Evolutionary conservation across 2,113 vertebrate genomes (phyloP).

Genomic region (Zosterops hypoxanthus): DNA sequence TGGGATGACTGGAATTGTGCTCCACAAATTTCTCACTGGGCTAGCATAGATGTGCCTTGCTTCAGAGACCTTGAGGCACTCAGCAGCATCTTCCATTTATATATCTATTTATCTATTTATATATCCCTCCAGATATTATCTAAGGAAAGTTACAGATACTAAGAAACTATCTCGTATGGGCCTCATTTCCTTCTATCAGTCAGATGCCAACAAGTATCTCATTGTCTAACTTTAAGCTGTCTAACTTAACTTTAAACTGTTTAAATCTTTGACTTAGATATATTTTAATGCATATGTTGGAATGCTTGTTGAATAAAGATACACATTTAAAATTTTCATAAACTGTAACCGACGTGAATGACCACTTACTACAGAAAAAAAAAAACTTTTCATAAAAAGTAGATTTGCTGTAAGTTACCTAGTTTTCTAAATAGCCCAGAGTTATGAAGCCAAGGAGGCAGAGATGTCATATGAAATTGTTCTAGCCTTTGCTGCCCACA

Average conservation of each 20-base stretch:
- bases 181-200: neutral
- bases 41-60: rapidly evolving
- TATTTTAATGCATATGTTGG: neutral
- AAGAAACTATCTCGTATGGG: neutral
- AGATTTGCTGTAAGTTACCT: neutral
- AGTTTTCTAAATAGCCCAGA: neutral
- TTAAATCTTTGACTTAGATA: neutral
- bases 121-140: neutral
- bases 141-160: neutral
- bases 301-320: neutral
- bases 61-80: neutral
- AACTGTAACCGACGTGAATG: neutral
- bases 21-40: neutral
- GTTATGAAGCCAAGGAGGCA: neutral
- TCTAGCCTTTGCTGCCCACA: neutral
- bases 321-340: neutral
- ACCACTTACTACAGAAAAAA: neutral
- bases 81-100: neutral
- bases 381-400: neutral
- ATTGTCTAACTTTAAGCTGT: neutral
- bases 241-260: neutral
- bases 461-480: neutral
- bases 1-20: neutral
- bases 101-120: neutral
- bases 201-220: neutral